A percentile compares a stretch with the other conserved stretches of the same genome.
Evolutionary conservation across 2,113 vertebrate genomes (phyloP).

Genomic region (Protomyctophum bolini): DNA sequence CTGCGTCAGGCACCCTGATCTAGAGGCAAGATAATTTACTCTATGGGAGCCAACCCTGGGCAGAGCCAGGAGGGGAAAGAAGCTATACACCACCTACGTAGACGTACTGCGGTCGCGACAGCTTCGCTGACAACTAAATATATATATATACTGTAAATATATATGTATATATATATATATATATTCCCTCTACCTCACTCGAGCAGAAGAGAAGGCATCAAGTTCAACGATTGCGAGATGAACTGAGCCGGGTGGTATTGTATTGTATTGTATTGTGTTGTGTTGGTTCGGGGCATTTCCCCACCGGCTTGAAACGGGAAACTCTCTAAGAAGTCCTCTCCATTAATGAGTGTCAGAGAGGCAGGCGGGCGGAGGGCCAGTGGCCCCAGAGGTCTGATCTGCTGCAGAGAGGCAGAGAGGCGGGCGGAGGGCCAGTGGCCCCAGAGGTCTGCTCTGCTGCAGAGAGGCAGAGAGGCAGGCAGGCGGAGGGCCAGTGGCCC

Average conservation of each 20-base stretch:
- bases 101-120: too few species aligned
- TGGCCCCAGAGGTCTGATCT: neutral
- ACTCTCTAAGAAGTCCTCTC: conserved; percentile 24
- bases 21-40: too few species aligned
- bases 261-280: neutral
- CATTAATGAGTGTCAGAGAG: conserved; percentile 61
- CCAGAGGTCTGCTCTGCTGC: too few species aligned
- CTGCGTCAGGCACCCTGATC: too few species aligned
- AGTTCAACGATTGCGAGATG: conserved; percentile 31
- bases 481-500: conserved; percentile 14
- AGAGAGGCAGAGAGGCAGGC: conserved; percentile 50
- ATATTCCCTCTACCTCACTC: conserved; percentile 13
- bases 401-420: conserved; percentile 11
- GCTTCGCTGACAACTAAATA: too few species aligned
- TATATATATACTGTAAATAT: too few species aligned
- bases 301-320: conserved; percentile 42
- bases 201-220: conserved; percentile 8
- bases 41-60: too few species aligned
- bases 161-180: too few species aligned
- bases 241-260: neutral
- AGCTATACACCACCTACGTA: too few species aligned
- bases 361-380: conserved; percentile 9
- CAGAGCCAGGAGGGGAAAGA: too few species aligned
- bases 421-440: conserved; percentile 15
- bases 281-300: conserved; percentile 22